Evolutionary conservation across 2,888 invertebrate species (phyloP).

Genomic region (Brachynemurus nebulosus): DNA sequence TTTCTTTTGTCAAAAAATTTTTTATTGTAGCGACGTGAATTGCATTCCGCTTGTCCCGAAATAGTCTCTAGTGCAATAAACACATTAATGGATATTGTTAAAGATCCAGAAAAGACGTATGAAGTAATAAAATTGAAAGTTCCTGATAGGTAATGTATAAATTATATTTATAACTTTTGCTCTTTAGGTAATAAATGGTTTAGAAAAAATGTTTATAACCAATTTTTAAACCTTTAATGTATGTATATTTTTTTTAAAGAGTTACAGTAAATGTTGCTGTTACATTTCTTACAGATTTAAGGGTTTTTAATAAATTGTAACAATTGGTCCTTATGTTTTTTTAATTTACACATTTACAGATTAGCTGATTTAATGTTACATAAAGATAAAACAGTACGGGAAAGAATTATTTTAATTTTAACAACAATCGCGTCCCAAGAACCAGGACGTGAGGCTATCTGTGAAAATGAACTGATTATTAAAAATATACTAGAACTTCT

Average conservation of each 20-base stretch:
- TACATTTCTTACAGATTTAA: too few relatives aligned
- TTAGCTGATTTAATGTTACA: conserved; percentile 27
- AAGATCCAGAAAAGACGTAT: conserved; percentile 32
- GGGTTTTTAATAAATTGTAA: too few relatives aligned
- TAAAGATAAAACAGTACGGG: conserved; percentile 27
- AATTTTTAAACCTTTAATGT: too few relatives aligned
- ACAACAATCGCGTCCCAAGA: conserved; percentile 28
- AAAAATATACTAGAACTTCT: conserved; percentile 25
- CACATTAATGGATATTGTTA: conserved; percentile 31
- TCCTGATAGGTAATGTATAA: conserved; percentile 27
- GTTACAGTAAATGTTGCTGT: too few relatives aligned
- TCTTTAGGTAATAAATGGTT: too few relatives aligned
- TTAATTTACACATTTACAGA: too few relatives aligned
- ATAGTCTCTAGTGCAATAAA: conserved; percentile 30
- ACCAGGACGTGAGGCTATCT: conserved; percentile 30
- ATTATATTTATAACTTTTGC: too few relatives aligned
- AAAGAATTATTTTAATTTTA: conserved; percentile 29
- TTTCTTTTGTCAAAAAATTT: not conserved
- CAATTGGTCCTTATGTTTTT: too few relatives aligned
- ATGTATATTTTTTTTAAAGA: too few relatives aligned
- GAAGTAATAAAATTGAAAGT: conserved; percentile 31
- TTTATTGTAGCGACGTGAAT: conserved; percentile 27
- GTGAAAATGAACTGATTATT: conserved; percentile 25
- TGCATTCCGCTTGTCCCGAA: conserved; percentile 26
- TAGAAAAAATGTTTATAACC: too few relatives aligned